Conservation (phyloP, 2,113 vertebrate species). For the Paramormyrops kingsleyae region DNA sequence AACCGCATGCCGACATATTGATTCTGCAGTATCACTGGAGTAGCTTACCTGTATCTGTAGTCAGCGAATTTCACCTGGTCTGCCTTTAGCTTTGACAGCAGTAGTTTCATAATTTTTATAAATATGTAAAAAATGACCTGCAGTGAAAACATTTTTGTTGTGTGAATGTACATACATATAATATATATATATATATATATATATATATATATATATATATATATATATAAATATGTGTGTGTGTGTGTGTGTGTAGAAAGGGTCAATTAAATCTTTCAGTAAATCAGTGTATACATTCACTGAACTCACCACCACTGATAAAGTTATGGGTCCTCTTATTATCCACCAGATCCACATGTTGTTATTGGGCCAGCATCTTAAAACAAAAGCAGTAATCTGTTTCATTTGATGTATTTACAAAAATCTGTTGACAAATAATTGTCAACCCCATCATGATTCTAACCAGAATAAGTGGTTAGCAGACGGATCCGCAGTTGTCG, state of each 20-base stretch:
- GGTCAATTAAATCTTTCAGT: not conserved
- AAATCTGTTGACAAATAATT: not conserved
- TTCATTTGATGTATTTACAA: not conserved
- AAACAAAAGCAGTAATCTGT: not conserved
- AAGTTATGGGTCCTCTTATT: conserved; percentile 79
- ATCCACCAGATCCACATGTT: conserved; percentile 89
- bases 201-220: no score
- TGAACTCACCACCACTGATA: conserved; percentile 71
- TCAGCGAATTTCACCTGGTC: conserved; percentile 84
- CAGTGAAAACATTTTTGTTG: conserved; percentile 37
- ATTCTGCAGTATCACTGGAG: not conserved
- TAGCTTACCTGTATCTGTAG: conserved; percentile 87
- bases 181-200: no score
- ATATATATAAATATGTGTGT: not conserved
- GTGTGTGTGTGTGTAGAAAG: not conserved
- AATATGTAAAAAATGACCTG: conserved; percentile 92
- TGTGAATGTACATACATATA: not conserved
- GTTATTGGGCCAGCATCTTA: conserved; percentile 80
- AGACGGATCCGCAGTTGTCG: not conserved
- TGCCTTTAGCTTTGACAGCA: conserved; percentile 90
- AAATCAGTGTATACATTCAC: not conserved
- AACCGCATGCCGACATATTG: not conserved
- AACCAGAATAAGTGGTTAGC: not conserved
- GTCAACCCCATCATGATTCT: not conserved
- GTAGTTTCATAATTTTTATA: conserved; percentile 83